Conservation (phyloP, 2,113 vertebrate genomes). For the Esox niger region DNA sequence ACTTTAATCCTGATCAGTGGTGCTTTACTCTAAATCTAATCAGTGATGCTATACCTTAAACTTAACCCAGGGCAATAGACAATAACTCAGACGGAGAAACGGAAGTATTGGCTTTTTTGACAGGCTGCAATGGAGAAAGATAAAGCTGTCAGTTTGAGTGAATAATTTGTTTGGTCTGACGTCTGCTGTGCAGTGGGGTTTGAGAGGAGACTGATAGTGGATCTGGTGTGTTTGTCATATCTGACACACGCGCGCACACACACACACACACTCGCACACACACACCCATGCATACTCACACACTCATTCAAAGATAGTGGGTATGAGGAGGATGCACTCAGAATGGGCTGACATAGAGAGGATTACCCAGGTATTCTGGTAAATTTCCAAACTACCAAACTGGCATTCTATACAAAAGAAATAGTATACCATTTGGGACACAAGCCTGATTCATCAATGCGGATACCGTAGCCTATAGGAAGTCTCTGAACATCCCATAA, state of each 20-base stretch:
- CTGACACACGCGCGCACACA: too few species aligned
- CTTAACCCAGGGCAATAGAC: constrained; percentile 26
- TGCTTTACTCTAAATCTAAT: too few species aligned
- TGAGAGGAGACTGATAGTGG: constrained; percentile 28
- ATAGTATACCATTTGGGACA: background rate
- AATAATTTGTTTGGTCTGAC: constrained; percentile 55
- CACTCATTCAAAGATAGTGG: too few species aligned
- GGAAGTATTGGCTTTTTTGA: constrained; percentile 54
- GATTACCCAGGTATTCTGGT: too few species aligned
- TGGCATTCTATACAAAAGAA: background rate
- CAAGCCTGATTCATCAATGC: too few species aligned
- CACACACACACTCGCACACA: too few species aligned
- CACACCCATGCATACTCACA: too few species aligned
- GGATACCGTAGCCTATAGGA: too few species aligned
- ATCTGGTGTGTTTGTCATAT: constrained; percentile 32
- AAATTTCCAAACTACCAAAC: constrained; percentile 31
- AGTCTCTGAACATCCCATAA: too few species aligned
- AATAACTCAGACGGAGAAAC: constrained; percentile 34
- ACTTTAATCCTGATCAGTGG: too few species aligned
- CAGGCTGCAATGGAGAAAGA: constrained; percentile 51
- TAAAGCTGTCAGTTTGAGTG: constrained; percentile 63
- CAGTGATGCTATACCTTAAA: too few species aligned
- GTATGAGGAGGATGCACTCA: constrained; percentile 42
- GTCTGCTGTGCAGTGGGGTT: constrained; percentile 47
- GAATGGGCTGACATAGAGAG: constrained; percentile 39